Conservation (phyloP, 2,888 invertebrate species). For the Erebia epiphron region DNA sequence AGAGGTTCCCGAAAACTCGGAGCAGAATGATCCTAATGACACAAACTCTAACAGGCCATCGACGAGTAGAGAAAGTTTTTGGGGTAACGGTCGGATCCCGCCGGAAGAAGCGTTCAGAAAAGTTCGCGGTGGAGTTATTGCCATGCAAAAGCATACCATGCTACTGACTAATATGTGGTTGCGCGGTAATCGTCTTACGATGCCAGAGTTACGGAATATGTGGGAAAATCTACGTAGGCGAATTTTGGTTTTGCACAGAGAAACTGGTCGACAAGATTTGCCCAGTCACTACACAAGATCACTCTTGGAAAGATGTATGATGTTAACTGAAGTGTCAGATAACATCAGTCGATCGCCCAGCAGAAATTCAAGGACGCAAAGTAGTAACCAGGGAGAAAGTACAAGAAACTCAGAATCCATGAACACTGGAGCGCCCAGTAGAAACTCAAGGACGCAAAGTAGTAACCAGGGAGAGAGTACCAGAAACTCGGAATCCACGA, state of each 20-base stretch:
- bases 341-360: slow-evolving; percentile 51
- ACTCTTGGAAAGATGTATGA: slow-evolving; percentile 71
- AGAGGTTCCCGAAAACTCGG: slow-evolving; percentile 40
- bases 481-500: slow-evolving; percentile 44
- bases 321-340: slow-evolving; percentile 68
- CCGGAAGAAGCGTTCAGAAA: slow-evolving; percentile 69
- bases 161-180: slow-evolving; percentile 70
- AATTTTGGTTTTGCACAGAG: slow-evolving; percentile 79
- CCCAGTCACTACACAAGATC: slow-evolving; percentile 71
- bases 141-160: slow-evolving; percentile 67
- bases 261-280: slow-evolving; percentile 66
- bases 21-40: slow-evolving; percentile 41
- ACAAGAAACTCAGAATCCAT: slow-evolving; percentile 43
- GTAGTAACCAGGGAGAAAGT: slow-evolving; percentile 45
- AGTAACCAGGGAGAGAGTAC: slow-evolving; percentile 45
- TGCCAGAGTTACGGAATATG: slow-evolving; percentile 84
- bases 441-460: slow-evolving; percentile 46
- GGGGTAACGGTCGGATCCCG: slow-evolving; percentile 58
- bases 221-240: slow-evolving; percentile 85
- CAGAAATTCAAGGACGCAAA: slow-evolving; percentile 47
- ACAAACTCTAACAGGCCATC: slow-evolving; percentile 58
- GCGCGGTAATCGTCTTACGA: slow-evolving; percentile 65
- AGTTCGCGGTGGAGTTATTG: slow-evolving; percentile 65
- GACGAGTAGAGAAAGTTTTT: slow-evolving; percentile 64
- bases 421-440: slow-evolving; percentile 27